Percentiles rank a stretch among this genome's conserved stretches.
phyloP scores from a whole-genome alignment of 2,888 invertebrate species.

The Margaritifera margaritifera region DNA sequence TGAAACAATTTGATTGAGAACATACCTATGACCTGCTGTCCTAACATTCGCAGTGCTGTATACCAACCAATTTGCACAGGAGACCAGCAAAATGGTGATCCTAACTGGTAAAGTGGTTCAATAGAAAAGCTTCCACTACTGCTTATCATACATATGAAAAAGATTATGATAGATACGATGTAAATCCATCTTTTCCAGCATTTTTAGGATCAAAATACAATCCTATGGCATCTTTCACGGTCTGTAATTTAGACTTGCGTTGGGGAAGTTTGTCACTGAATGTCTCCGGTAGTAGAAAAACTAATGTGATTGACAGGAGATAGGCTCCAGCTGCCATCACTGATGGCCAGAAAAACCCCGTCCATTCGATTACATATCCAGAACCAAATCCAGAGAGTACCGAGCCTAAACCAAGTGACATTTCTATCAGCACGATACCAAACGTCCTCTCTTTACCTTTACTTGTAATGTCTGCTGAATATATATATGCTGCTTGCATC shows the following conservation, averaged over 20 bases:
- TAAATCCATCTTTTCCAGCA: conserved; percentile 28
- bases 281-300: conserved; percentile 29
- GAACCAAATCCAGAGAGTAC: conserved; percentile 19
- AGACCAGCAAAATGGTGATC: conserved; percentile 44
- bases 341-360: conserved; percentile 26
- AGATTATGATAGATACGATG: conserved; percentile 16
- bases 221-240: conserved; percentile 26
- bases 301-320: conserved; percentile 14
- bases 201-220: conserved; percentile 29
- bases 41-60: conserved; percentile 18
- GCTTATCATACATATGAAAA: conserved; percentile 18
- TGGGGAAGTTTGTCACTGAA: conserved; percentile 12
- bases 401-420: conserved; percentile 26
- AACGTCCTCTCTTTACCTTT: conserved; percentile 32
- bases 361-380: conserved; percentile 33
- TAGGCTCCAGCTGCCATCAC: conserved; percentile 14
- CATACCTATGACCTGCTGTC: conserved; percentile 29
- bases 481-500: conserved; percentile 25
- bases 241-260: conserved; percentile 17
- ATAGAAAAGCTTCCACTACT: conserved; percentile 24
- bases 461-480: conserved; percentile 37
- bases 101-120: conserved; percentile 40
- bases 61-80: conserved; percentile 41
- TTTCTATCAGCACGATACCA: conserved; percentile 32
- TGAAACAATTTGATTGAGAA: conserved; percentile 29